These are phyloP conservation scores for Aphelocoma californica DNA, from an alignment of 2,797 vertebrate genomes.

Conservation along the genomic window DNA sequence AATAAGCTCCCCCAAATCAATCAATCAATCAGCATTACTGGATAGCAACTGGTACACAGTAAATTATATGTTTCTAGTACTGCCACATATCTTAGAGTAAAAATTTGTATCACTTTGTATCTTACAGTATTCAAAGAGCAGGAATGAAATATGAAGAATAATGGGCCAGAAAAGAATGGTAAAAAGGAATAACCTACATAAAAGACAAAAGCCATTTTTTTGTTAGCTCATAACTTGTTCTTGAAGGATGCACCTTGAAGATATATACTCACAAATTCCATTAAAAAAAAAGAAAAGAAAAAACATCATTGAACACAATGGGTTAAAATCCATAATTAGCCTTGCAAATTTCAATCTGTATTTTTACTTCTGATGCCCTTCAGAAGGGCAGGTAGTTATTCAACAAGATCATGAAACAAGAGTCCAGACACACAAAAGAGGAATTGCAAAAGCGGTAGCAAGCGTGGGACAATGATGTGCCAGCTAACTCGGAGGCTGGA, in stretches of 20 bases:
- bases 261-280: not conserved
- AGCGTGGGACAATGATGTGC: not conserved
- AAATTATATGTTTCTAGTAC: not conserved
- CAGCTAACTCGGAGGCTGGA: not conserved
- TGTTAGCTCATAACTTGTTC: not conserved
- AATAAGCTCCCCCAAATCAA: not conserved
- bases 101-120: not conserved
- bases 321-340: not conserved
- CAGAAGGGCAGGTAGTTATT: not conserved
- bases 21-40: not conserved
- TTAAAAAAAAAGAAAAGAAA: not conserved
- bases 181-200: not conserved
- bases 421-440: not conserved
- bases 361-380: not conserved
- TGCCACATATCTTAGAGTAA: not conserved
- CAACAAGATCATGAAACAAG: not conserved
- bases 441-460: not conserved
- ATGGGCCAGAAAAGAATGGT: not conserved
- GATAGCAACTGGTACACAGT: not conserved
- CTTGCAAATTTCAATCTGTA: not conserved
- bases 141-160: not conserved
- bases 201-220: not conserved
- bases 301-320: not conserved
- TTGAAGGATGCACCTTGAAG: not conserved
- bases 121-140: not conserved